Conservation (phyloP, 37 sponge, comb jelly and placozoan genomes). For the Ianthella basta region DNA sequence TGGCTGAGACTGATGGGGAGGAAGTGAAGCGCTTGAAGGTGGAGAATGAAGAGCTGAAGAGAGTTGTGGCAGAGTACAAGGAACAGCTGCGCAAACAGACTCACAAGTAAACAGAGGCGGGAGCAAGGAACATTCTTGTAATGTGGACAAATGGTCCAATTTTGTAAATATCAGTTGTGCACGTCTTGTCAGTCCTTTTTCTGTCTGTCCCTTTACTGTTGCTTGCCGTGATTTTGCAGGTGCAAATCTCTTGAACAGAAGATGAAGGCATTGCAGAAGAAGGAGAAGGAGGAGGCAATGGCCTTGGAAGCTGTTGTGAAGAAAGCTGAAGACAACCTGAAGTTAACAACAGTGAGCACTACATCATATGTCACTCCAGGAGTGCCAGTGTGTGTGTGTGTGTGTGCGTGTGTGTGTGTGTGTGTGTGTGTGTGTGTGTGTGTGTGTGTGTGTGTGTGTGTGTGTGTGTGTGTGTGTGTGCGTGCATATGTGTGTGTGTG, state of each 20-base stretch:
- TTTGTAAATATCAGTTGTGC: no score
- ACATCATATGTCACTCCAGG: background rate
- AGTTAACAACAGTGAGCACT: slow-evolving; percentile 60
- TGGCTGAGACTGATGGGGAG: background rate
- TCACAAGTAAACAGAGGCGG: slow-evolving; percentile 46
- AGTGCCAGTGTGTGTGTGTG: background rate
- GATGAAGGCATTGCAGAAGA: slow-evolving; percentile 66
- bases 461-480: no score
- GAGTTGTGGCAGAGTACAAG: slow-evolving; percentile 28
- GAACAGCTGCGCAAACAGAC: slow-evolving; percentile 43
- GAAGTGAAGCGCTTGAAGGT: slow-evolving; percentile 40
- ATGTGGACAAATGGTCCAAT: no score
- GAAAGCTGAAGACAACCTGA: slow-evolving; percentile 77
- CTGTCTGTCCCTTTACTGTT: background rate
- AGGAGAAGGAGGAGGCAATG: slow-evolving; percentile 78
- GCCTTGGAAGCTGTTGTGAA: slow-evolving; percentile 81
- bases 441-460: background rate
- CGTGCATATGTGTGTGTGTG: no score
- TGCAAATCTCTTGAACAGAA: slow-evolving; percentile 41
- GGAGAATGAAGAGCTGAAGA: slow-evolving; percentile 60
- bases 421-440: slow-evolving; percentile 32
- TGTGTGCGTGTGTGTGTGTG: background rate
- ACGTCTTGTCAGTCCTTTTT: background rate
- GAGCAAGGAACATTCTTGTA: background rate
- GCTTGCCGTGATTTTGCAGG: slow-evolving; percentile 30